These are phyloP conservation scores for Saccostrea cuccullata DNA, from an alignment of 1,140 invertebrate species.

Conservation along the genomic window DNA sequence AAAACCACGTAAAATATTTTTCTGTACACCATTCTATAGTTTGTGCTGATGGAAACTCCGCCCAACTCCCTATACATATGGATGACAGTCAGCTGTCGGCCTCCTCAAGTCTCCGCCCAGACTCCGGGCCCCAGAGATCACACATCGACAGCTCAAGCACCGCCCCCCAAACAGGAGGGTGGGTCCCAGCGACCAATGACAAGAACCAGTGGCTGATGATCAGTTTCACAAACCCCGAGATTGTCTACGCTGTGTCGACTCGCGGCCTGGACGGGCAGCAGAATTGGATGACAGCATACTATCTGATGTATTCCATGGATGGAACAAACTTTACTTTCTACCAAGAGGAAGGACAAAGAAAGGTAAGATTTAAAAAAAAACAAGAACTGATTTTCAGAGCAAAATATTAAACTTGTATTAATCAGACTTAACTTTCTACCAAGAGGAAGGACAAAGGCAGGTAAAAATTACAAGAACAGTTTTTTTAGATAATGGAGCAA, in stretches of 20 bases:
- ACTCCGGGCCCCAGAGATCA: slow-evolving; percentile 54
- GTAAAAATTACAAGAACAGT: background rate
- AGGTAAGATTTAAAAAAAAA: background rate
- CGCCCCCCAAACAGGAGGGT: slow-evolving; percentile 57
- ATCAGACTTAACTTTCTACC: background rate
- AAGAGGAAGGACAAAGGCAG: background rate
- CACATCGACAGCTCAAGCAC: slow-evolving; percentile 55
- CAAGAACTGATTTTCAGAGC: background rate
- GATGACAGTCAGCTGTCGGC: slow-evolving; percentile 56
- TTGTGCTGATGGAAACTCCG: slow-evolving; percentile 25
- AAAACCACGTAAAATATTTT: background rate
- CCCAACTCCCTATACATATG: slow-evolving; percentile 37
- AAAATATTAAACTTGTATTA: background rate
- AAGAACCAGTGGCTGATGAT: slow-evolving; percentile 64
- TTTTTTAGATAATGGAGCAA: no score
- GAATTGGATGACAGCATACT: slow-evolving; percentile 86
- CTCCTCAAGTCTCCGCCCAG: slow-evolving; percentile 52
- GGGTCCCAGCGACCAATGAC: slow-evolving; percentile 61
- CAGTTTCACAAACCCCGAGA: slow-evolving; percentile 85
- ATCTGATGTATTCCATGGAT: slow-evolving; percentile 77
- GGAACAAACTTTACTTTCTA: slow-evolving; percentile 55
- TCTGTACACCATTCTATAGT: background rate
- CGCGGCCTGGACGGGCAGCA: slow-evolving; percentile 77
- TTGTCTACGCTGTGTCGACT: slow-evolving; percentile 88
- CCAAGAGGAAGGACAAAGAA: slow-evolving; percentile 45